These are phyloP conservation scores for Suillia variegata DNA, from an alignment of 2,888 invertebrate genomes.

Conservation along the genomic window DNA sequence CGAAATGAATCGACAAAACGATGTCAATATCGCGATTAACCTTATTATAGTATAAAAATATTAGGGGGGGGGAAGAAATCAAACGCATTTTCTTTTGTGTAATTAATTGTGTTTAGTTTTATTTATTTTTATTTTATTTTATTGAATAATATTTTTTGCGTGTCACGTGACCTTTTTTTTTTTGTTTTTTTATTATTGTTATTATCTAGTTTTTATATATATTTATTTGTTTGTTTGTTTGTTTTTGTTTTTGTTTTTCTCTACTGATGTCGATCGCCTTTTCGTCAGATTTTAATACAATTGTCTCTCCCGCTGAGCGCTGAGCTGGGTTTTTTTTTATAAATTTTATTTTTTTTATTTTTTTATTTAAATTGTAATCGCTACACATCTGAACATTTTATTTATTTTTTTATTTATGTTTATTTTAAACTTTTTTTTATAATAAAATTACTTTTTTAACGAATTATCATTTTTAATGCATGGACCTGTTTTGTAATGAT, in stretches of 20 bases:
- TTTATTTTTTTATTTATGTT: not conserved
- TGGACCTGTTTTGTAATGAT: conserved; percentile 4
- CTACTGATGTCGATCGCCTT: not conserved
- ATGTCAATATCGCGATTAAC: too few species aligned
- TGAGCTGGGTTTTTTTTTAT: not conserved
- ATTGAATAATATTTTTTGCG: not conserved
- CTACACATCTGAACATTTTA: not conserved
- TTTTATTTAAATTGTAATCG: too few species aligned
- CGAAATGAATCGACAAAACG: not conserved
- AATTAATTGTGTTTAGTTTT: not conserved
- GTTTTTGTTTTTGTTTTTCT: not conserved
- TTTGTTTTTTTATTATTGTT: not conserved
- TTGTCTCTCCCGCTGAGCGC: not conserved
- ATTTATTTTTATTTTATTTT: not conserved
- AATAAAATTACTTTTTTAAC: not conserved
- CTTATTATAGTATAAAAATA: too few species aligned
- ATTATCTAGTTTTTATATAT: not conserved
- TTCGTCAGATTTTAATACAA: not conserved
- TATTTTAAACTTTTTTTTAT: not conserved
- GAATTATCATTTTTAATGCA: not conserved
- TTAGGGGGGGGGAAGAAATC: too few species aligned
- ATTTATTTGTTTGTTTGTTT: not conserved
- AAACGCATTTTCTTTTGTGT: not conserved
- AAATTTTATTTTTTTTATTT: not conserved
- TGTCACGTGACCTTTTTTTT: not conserved